Evolutionary conservation across 2,888 invertebrate species (phyloP), one percentile per base, ranked within the genome.

Genomic region (Drosophila infuscata): DNA sequence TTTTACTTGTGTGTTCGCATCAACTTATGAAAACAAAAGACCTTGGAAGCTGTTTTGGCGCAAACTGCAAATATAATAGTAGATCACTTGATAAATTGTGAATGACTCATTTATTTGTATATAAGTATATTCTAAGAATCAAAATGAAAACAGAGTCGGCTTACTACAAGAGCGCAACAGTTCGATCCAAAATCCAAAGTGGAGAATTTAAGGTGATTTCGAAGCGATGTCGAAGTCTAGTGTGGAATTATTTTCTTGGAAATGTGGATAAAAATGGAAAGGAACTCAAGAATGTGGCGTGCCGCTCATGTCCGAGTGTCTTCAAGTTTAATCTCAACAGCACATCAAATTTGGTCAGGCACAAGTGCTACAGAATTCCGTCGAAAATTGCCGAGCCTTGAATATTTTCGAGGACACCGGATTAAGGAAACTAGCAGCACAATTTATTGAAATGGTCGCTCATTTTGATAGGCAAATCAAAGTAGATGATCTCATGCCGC

Each of bases 191-290:
- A 41, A 41, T n/a, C 9, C 4, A 41, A 9, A n/a, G 8, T n/a
- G 41, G 41, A 9, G 41, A 41, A 41, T 41, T 41, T 41, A n/a
- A n/a, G 41, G 41, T n/a, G n/a, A n/a, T 41, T 41, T 41, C n/a
- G n/a, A 41, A 41, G 41, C 41, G n/a, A 41, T n/a, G 41, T 9
- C 41, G 41, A 41, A 41, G 41, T 41, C 9, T 9, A n/a, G 41
- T 41, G 41, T 41, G 41, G 41, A 41, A 41, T 11, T 41, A n/a
- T 41, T 41, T 41, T n/a, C n/a, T 9, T 9, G 41, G 41, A 5
- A 4, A n/a, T 41, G 41, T 41, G 41, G 41, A 41, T 41, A 8
- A 41, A n/a, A 41, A n/a, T 41, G 41, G 41, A 41, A 41, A n/a
- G 5, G 9, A 41, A 41, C 9, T n/a, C 41, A 41, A n/a, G 41